Evolutionary conservation across 1,140 invertebrate species (phyloP).

Genomic region (Ridgeia piscesae): DNA sequence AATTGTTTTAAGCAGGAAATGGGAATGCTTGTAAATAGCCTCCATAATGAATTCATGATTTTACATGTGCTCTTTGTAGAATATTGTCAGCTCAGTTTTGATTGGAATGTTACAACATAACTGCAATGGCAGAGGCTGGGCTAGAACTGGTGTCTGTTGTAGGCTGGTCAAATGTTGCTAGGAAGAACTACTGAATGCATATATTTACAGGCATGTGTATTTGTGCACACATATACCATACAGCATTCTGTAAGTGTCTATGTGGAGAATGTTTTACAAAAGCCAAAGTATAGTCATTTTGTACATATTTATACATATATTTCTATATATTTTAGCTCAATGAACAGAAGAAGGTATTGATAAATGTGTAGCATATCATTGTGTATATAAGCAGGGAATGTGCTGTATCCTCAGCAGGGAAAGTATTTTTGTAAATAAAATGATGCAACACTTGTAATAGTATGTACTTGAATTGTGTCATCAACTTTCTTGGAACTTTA

Average conservation of each 20-base stretch:
- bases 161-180: neutral
- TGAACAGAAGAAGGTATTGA: neutral
- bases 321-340: neutral
- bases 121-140: neutral
- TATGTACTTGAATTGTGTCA: neutral
- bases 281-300: conserved; percentile 1
- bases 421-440: conserved; percentile 3
- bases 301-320: conserved; percentile 7
- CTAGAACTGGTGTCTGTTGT: neutral
- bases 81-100: neutral
- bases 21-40: neutral
- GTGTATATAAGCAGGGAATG: neutral
- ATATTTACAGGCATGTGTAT: neutral
- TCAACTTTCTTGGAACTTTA: neutral
- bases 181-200: neutral
- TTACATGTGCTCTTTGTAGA: neutral
- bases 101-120: neutral
- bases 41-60: neutral
- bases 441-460: neutral
- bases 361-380: neutral
- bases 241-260: neutral
- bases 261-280: neutral
- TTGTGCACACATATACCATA: neutral
- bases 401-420: neutral
- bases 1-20: neutral